Base-by-base conservation (phyloP, 2,888 invertebrate genomes). In the Calameuta filiformis region DNA sequence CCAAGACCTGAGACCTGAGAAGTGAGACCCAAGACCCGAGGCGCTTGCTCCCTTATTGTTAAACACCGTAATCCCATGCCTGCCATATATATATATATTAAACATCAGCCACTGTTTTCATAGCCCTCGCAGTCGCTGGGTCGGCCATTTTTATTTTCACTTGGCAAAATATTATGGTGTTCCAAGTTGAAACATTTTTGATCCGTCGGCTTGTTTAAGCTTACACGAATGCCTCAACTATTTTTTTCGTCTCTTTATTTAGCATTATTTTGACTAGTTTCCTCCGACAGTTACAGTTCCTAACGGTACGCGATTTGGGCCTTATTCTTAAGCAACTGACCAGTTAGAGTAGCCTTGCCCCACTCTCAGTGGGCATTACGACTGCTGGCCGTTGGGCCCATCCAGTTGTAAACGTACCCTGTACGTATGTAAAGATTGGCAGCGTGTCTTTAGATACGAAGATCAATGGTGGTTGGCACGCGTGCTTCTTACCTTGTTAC, bases 41-140 rank as follows among this genome's bases (percentile, higher is more conserved):
- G 76, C 73, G 73, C 76, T 56, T 40, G 75, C 75, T 78, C 71
- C 73, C 75, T 75, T 56, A 56, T 23, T 56, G 56, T 56, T 78
- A 76, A 78, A 78, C 78, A 76, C 78, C 68, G 76, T 78, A 78
- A 78, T 78, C 71, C 78, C 75, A 78, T 75, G 56, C 56, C 56
- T 56, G 23, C 23, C 56, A 15, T 2, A 40, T 73, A 73, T 76
- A 75, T 33, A 35, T 35, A 35, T 35, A 35, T 73, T 12, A 78
- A 78, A 78, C 78, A 73, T 76, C 78, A 78, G 76, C 78, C 78
- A 78, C 75, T 71, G 77, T 40, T 40, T 40, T 40, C 68, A 74
- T 40, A 40, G 40, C 15, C 15, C 4, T 15, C 23, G 56, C 56
- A 56, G 56, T 56, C 23, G 9, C 56, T 56, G 56, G 9, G 56